A percentile compares a stretch with the other conserved stretches of the same genome.
Conservation (phyloP, 2,113 vertebrate species). For the Spheniscus mendiculus region DNA sequence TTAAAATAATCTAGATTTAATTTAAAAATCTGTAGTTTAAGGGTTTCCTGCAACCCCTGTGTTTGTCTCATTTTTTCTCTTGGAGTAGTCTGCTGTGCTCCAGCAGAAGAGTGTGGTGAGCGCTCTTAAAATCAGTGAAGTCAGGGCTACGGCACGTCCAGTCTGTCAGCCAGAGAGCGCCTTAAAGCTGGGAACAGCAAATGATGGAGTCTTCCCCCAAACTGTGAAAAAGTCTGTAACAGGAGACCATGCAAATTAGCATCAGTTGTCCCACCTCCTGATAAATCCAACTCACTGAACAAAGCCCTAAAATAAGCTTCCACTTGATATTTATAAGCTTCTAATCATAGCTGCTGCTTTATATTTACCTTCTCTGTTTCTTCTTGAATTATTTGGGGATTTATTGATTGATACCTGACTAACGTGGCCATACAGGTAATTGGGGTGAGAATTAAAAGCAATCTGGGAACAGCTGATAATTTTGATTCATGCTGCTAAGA, state of each 20-base stretch:
- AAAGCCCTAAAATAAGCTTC: neutral
- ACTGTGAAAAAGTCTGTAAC: neutral
- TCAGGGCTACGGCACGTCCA: neutral
- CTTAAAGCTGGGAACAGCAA: slow-evolving; percentile 27
- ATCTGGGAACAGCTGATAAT: neutral
- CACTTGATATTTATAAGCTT: neutral
- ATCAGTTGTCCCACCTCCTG: neutral
- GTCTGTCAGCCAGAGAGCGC: slow-evolving; percentile 1
- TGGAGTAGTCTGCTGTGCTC: neutral
- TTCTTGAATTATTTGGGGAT: neutral
- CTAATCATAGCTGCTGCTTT: neutral
- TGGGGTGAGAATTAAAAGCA: neutral
- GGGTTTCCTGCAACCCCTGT: neutral
- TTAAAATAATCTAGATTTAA: neutral
- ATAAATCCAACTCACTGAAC: neutral
- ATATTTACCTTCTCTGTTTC: neutral
- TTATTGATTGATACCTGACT: neutral
- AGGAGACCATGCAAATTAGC: neutral
- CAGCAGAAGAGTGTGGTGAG: neutral
- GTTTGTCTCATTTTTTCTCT: neutral
- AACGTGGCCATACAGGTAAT: neutral
- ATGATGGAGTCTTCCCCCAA: neutral
- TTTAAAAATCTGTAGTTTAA: neutral
- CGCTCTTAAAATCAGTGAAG: neutral
- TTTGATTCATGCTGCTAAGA: neutral